Conservation (phyloP, 2,888 invertebrate genomes). For the Drosophila glabriapex region DNA sequence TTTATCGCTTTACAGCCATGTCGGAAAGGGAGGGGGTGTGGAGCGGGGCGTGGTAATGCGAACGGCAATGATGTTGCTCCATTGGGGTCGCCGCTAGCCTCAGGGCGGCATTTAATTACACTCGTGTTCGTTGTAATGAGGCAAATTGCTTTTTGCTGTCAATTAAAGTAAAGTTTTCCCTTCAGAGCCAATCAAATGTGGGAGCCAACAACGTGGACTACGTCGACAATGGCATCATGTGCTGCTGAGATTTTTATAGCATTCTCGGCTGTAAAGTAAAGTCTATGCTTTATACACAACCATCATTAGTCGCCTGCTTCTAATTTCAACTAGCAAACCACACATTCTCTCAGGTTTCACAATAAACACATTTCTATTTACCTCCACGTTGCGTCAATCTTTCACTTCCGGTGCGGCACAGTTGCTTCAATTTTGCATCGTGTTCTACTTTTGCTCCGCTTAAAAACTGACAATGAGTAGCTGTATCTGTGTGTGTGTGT, state of each 20-base stretch:
- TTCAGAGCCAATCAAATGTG: constrained; percentile 69
- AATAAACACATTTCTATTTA: constrained; percentile 13
- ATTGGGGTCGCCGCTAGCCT: constrained; percentile 58
- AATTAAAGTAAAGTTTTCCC: constrained; percentile 80
- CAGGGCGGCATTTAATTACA: constrained; percentile 74
- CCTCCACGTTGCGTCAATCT: constrained; percentile 34
- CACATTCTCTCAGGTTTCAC: not conserved
- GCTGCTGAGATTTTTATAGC: constrained; percentile 55
- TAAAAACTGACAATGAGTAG: constrained; percentile 52
- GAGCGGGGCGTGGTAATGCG: constrained; percentile 1
- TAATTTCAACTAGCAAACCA: constrained; percentile 29
- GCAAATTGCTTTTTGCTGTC: constrained; percentile 81
- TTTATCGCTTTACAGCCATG: constrained; percentile 20
- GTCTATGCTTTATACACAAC: constrained; percentile 23
- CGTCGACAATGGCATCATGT: constrained; percentile 10
- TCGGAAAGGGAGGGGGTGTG: not conserved
- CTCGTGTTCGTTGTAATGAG: constrained; percentile 78
- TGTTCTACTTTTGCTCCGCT: constrained; percentile 54
- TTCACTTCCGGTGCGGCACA: constrained; percentile 64
- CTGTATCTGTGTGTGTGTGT: constrained; percentile 18
- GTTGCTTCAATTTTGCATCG: constrained; percentile 44
- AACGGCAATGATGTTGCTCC: constrained; percentile 45
- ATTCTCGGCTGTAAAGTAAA: constrained; percentile 57
- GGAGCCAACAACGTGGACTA: constrained; percentile 13
- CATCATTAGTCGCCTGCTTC: constrained; percentile 14